phyloP scores from a whole-genome alignment of 2,113 vertebrate species.

The Grantiella picta region DNA sequence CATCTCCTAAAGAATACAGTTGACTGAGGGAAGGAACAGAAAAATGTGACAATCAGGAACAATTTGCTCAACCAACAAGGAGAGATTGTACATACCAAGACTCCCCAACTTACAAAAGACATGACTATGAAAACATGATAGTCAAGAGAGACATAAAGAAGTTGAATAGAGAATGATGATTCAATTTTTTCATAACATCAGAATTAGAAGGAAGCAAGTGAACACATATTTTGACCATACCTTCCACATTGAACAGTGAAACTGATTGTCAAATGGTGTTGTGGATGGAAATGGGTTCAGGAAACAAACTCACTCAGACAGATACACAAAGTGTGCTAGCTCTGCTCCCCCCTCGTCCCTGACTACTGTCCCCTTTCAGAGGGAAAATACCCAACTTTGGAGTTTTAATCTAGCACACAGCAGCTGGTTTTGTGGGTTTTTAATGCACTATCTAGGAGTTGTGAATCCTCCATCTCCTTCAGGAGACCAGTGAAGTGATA shows the following conservation, averaged over 20 bases:
- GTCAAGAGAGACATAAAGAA: neutral
- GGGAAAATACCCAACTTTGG: neutral
- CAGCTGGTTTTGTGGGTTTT: neutral
- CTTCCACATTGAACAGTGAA: neutral
- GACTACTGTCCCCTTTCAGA: neutral
- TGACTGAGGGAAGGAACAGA: neutral
- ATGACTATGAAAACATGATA: neutral
- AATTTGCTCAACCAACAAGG: neutral
- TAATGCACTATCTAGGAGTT: neutral
- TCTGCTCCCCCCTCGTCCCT: neutral
- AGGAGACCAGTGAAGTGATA: neutral
- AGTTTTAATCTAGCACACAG: neutral
- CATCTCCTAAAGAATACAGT: neutral
- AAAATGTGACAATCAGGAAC: neutral
- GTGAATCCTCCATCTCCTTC: neutral
- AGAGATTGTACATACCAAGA: neutral
- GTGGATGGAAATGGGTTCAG: neutral
- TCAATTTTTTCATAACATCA: neutral
- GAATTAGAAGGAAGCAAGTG: neutral
- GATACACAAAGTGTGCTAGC: neutral
- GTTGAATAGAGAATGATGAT: neutral
- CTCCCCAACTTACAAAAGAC: neutral
- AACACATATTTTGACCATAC: neutral
- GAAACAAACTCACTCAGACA: neutral
- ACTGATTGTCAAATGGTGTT: neutral